Percentiles rank a stretch among this genome's conserved stretches.
Evolutionary conservation across 2,797 vertebrate genomes (phyloP).

Genomic region (Coluber constrictor): DNA sequence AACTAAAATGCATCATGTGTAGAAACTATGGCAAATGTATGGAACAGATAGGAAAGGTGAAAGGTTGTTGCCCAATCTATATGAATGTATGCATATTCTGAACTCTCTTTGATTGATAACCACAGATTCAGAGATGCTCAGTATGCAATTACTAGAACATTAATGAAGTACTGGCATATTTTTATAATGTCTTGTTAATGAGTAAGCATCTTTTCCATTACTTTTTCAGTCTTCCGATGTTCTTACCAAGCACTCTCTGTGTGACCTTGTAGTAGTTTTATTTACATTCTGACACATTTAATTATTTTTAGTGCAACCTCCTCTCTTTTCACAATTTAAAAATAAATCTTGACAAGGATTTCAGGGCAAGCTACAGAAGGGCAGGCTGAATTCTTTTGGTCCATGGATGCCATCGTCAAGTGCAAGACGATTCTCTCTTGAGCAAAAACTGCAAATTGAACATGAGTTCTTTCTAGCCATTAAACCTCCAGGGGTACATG

Average conservation of each 20-base stretch:
- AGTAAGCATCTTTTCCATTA: constrained; percentile 22
- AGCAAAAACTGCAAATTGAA: constrained; percentile 19
- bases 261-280: constrained; percentile 48
- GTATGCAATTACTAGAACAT: not conserved
- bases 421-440: constrained; percentile 31
- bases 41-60: not conserved
- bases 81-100: not conserved
- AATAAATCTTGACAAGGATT: constrained; percentile 36
- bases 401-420: not conserved
- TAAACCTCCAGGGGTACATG: not conserved
- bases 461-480: rapidly evolving
- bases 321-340: constrained; percentile 50
- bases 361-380: constrained; percentile 18
- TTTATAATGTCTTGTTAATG: not conserved
- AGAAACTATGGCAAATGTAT: not conserved
- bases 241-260: constrained; percentile 35
- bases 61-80: not conserved
- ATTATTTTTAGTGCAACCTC: constrained; percentile 46
- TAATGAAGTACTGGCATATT: not conserved
- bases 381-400: constrained; percentile 10
- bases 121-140: not conserved
- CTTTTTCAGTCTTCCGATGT: constrained; percentile 29
- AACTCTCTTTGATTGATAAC: not conserved
- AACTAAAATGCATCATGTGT: not conserved
- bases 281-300: constrained; percentile 43